phyloP scores from a whole-genome alignment of 2,113 vertebrate species.

The Oncorhynchus tshawytscha region DNA sequence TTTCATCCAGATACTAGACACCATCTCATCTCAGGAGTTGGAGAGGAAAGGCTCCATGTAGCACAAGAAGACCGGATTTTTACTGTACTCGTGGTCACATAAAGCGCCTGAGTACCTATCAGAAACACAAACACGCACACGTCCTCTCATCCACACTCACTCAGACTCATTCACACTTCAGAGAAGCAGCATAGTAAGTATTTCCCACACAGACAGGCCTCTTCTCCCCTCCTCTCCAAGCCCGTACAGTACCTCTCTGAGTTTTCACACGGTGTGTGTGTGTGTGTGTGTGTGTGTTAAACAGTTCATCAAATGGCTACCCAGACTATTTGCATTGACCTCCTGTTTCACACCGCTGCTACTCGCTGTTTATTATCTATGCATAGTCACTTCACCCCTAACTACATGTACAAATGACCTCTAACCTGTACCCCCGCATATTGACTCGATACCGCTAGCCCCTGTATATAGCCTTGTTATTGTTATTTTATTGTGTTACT shows the following conservation, averaged over 20 bases:
- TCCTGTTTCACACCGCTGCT: conserved; percentile 79
- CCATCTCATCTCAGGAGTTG: conserved; percentile 82
- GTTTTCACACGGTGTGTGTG: not conserved
- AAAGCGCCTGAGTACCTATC: not conserved
- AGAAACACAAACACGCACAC: not conserved
- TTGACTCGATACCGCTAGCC: too few relatives aligned
- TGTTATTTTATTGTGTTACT: too few relatives aligned
- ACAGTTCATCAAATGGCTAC: conserved; percentile 44
- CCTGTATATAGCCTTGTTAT: too few relatives aligned
- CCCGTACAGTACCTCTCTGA: not conserved
- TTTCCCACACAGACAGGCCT: not conserved
- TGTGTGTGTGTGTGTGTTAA: too few relatives aligned
- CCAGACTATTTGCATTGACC: conserved; percentile 80
- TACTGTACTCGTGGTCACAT: not conserved
- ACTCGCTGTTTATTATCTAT: conserved; percentile 30
- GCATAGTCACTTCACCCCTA: too few relatives aligned
- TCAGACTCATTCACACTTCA: not conserved
- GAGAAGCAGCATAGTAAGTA: not conserved
- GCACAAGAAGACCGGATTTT: conserved; percentile 70
- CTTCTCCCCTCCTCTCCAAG: not conserved
- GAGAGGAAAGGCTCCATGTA: conserved; percentile 92
- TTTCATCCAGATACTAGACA: conserved; percentile 80
- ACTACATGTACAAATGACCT: too few relatives aligned
- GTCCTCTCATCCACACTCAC: not conserved
- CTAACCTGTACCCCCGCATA: too few relatives aligned